phyloP scores from a whole-genome alignment of 2,888 invertebrate genomes.

The Callyntrura sp. region DNA sequence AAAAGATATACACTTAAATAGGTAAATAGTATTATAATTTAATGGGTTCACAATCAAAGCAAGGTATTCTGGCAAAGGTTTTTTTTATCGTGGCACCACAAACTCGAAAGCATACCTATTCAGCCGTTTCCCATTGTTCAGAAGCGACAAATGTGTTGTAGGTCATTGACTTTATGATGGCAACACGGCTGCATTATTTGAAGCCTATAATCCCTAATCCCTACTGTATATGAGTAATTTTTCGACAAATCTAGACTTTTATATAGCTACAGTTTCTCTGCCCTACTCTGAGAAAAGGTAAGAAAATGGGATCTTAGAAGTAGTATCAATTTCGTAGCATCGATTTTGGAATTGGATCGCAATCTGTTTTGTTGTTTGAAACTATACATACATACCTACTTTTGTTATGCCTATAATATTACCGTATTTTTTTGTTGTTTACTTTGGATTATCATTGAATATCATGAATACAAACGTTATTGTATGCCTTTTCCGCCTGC shows the following conservation, averaged over 20 bases:
- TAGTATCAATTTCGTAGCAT: background rate
- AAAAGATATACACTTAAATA: no score
- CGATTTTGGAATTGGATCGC: conserved; percentile 7
- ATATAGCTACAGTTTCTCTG: background rate
- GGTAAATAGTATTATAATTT: no score
- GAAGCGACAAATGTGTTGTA: no score
- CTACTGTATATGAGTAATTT: background rate
- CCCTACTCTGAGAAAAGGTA: conserved; percentile 24
- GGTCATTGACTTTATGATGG: no score
- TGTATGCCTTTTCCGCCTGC: conserved; percentile 53
- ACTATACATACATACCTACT: conserved; percentile 33
- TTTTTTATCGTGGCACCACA: no score
- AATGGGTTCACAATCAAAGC: no score
- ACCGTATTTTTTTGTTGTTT: background rate
- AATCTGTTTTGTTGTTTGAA: background rate
- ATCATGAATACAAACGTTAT: conserved; percentile 62
- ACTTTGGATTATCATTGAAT: conserved; percentile 16
- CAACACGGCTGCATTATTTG: no score
- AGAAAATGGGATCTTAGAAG: conserved; percentile 20
- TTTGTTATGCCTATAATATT: background rate
- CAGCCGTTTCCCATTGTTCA: no score
- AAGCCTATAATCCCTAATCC: background rate
- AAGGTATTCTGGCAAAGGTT: no score
- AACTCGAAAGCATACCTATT: no score
- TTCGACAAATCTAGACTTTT: no score